These are phyloP conservation scores for Pseudomugil tenellus DNA, from an alignment of 2,797 vertebrate genomes.

Conservation along the genomic window DNA sequence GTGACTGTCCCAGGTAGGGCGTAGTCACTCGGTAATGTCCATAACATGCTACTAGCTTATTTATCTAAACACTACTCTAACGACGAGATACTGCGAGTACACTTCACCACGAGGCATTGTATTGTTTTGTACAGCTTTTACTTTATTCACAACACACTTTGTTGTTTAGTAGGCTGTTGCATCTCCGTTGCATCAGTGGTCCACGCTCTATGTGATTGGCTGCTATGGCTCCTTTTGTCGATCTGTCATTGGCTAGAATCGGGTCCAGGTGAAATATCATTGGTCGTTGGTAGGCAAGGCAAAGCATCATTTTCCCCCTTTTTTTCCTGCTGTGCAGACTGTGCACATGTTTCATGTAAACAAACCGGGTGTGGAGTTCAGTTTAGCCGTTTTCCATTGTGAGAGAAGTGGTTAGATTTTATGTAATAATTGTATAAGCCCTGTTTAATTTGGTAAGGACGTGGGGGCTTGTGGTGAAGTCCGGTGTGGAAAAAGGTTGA, in stretches of 20 bases:
- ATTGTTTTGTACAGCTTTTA: slow-evolving; percentile 71
- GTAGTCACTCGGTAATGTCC: not conserved
- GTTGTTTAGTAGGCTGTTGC: slow-evolving; percentile 82
- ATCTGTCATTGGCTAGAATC: slow-evolving; percentile 71
- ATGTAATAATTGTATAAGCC: slow-evolving; percentile 14
- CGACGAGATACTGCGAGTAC: not conserved
- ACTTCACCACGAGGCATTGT: not conserved
- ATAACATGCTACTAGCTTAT: slow-evolving; percentile 7
- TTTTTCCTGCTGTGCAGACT: slow-evolving; percentile 59
- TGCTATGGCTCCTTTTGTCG: slow-evolving; percentile 34
- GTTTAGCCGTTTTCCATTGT: slow-evolving; percentile 28
- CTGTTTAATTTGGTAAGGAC: not conserved
- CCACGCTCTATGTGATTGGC: slow-evolving; percentile 72
- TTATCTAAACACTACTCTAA: not conserved
- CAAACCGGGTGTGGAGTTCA: slow-evolving; percentile 74
- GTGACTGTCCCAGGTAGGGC: not conserved
- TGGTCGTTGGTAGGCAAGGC: slow-evolving; percentile 74
- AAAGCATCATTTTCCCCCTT: slow-evolving; percentile 57
- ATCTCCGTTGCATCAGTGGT: slow-evolving; percentile 86
- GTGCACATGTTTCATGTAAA: slow-evolving; percentile 86
- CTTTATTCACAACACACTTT: slow-evolving; percentile 73
- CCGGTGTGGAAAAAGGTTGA: not conserved
- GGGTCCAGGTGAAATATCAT: slow-evolving; percentile 63
- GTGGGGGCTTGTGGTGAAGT: not conserved
- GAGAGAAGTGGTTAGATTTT: slow-evolving; percentile 7